Evolutionary conservation across 1,140 invertebrate genomes (phyloP), one percentile per base, ranked within the genome.

Genomic region (Heliothis virescens): DNA sequence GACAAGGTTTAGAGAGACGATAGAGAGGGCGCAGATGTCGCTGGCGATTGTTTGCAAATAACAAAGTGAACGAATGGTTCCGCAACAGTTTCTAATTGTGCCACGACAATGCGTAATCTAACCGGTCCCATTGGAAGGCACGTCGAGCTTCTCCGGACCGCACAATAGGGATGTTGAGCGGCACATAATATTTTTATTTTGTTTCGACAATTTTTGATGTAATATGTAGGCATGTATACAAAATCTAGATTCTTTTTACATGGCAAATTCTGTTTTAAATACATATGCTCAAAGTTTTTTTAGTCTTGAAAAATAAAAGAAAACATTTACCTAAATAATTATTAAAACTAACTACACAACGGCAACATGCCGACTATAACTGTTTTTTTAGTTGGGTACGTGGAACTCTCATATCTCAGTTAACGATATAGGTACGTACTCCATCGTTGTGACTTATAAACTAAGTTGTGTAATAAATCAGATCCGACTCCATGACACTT

Each of bases 71-170:
- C 84, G 81, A 84, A 79, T 87, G 86, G 87, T 83, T 80, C 85
- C 78, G 86, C 88, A 89, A 93, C 90, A 93, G 90, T 93, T 91
- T 94, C 89, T 93, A 93, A 94, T 93, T 93, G 91, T 93, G 78
- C 88, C 91, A 81, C 91, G 87, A 93, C 91, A 93, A 92, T 94
- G 87, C 89, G 87, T 94, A 93, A 94, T 94, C 91, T 91, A 93
- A 94, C 91, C 90, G 92, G 91, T 88, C 91, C 85, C 83, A 89
- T 91, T 92, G 84, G 89, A 74, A 69, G 82, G 83, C 91, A 94
- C 90, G 91, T 90, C 84, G 84, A 79, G 83, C 73, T 82, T 83
- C 84, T 83, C 83, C 73, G 21, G 77, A 52, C 50, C 26, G 55
- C 18, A 83, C 74, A 83, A 63, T 34, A 82, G 57, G 73, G 16